Evolutionary conservation across 1,140 invertebrate genomes (phyloP), one percentile per base, ranked within the genome.

Genomic region (Anagrus nilaparvatae): DNA sequence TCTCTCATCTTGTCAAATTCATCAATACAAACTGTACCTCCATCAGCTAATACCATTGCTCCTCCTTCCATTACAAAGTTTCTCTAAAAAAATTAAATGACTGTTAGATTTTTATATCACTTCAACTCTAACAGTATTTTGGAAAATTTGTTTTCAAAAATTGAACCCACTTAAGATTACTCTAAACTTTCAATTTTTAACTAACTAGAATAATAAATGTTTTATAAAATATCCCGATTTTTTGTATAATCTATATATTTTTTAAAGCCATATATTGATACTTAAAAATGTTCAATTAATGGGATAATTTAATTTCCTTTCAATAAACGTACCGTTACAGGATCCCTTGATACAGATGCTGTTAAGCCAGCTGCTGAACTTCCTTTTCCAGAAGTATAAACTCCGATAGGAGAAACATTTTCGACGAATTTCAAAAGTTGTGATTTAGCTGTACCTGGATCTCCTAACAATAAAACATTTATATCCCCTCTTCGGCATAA

Each of bases 1-100:
- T 99, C 96, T 48, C 91, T 78, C 97, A 99, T 99, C 71, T 99
- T 99, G 68, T 99, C 97, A 69, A 99, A 99, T 65, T 99, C 97
- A 64, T 99, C 97, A 63, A 99, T 99, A 61, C 96, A 99, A 2
- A 99, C 95, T 8, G 98, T 93, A 25, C 97, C 97, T 23, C 95
- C 95, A 72, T 99, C 97, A 18, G 97, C 97, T 24, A 99, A 67
- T 3, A 99, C 97, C 96, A 99, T 99, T 7, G 97, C 97, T 23
- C 97, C 97, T 10, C 97, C 97, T 73, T 99, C 96, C 87, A 99
- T 94, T 4, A 99, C 81, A 68, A 99, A 99, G 61, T 95, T 97
- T 29, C 90, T 77, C 90, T 95, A 59, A 6, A 63, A 67, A 44
- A 48, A 55, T 48, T 31, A 43, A 47, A 36, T n/a, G 38, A 35